These are phyloP conservation scores for Physella acuta DNA, from an alignment of 1,140 invertebrate species.

Conservation along the genomic window DNA sequence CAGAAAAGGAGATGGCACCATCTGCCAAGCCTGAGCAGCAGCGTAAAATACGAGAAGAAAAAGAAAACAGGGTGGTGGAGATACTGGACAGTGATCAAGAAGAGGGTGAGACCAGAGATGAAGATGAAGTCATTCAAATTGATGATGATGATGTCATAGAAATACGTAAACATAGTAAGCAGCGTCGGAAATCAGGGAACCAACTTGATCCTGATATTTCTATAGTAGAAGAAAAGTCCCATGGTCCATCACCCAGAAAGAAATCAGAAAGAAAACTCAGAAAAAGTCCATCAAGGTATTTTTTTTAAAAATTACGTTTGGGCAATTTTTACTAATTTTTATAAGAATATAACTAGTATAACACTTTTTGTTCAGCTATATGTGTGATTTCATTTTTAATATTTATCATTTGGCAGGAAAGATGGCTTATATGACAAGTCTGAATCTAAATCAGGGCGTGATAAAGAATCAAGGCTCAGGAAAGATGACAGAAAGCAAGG, in stretches of 20 bases:
- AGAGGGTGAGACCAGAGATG: constrained; percentile 10
- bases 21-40: neutral
- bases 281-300: constrained; percentile 28
- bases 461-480: constrained; percentile 5
- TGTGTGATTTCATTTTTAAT: neutral
- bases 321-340: neutral
- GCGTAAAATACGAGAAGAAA: neutral
- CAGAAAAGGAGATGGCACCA: neutral
- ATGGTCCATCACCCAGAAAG: neutral
- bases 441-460: neutral
- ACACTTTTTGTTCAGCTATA: neutral
- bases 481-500: constrained; percentile 2
- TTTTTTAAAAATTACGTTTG: neutral
- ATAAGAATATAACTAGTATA: neutral
- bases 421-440: neutral
- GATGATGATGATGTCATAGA: constrained; percentile 21
- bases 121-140: constrained; percentile 27
- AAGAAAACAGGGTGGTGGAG: constrained; percentile 20
- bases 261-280: constrained; percentile 32
- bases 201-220: constrained; percentile 7
- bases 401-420: neutral
- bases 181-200: constrained; percentile 28
- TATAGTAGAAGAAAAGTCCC: constrained; percentile 22
- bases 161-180: constrained; percentile 9
- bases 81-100: constrained; percentile 26